Conservation (phyloP, 2,797 vertebrate species). For the Hydrolagus colliei region DNA sequence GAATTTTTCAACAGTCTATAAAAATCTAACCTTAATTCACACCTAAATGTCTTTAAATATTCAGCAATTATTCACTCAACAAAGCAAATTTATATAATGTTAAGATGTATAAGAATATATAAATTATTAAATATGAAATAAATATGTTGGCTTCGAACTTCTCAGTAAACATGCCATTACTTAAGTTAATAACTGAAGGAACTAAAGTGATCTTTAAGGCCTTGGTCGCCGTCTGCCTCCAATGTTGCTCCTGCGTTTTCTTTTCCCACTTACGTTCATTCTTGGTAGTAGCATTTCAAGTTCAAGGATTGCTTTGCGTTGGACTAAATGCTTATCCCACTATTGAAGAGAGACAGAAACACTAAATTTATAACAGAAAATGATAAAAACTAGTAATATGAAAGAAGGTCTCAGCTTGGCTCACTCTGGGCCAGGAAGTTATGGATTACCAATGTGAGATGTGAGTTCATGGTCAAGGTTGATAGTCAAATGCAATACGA, state of each 20-base stretch:
- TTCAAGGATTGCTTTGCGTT: slow-evolving; percentile 29
- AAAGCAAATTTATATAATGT: neutral
- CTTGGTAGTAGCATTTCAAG: neutral
- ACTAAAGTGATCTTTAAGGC: slow-evolving; percentile 16
- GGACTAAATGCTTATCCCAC: slow-evolving; percentile 1
- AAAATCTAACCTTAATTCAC: slow-evolving; percentile 17
- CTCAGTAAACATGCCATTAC: neutral
- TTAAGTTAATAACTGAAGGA: neutral
- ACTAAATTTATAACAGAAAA: neutral
- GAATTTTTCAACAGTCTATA: neutral
- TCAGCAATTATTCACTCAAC: neutral
- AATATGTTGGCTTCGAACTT: neutral
- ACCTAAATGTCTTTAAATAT: neutral
- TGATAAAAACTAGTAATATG: neutral
- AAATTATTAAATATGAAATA: slow-evolving; percentile 30
- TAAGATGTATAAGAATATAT: neutral
- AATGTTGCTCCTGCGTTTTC: slow-evolving; percentile 23
- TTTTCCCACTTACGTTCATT: neutral
- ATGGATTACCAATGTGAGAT: too few relatives aligned
- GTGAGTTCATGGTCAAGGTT: too few relatives aligned
- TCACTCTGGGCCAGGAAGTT: too few relatives aligned
- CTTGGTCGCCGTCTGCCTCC: neutral
- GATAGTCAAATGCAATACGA: too few relatives aligned
- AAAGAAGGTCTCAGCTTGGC: too few relatives aligned
- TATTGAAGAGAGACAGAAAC: neutral